Evolutionary conservation across 92 coral and sea anemone genomes (phyloP), one percentile per base, ranked within the genome.

Genomic region (Porites evermanni): DNA sequence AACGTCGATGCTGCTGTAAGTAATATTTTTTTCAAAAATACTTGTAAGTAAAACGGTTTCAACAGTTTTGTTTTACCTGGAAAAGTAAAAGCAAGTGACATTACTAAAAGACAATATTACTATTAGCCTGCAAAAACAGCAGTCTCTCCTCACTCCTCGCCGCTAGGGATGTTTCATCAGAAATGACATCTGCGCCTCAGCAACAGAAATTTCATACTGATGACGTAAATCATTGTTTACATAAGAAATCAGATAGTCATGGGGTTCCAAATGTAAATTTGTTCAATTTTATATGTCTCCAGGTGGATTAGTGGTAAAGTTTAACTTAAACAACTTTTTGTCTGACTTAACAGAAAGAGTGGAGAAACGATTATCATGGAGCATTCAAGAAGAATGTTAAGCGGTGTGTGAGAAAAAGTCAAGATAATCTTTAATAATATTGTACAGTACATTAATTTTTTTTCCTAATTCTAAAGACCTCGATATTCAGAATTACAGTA

Each of bases 1-100:
- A 97, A 97, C 84, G 99, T 97, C 56, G 99, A 97, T 82, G 99
- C 99, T 12, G 99, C 99, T 24, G 99, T 97, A 87, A 97, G 99
- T 97, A 29, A 4, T 18, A 10, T 54, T 0, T 9, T 9, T 9
- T 56, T 56, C 61, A 2, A 11, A 14, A 14, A 11, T 4, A 56
- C 13, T 56, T 56, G 16, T 14, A 3, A 24, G 16, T 14, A 3
- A 24, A 47, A 14, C 18, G 14, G 14, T 29, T 18, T 23, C 17
- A 32, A 24, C 47, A 52, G 53, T 14, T 12, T 11, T 56, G 61
- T 56, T 56, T 56, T 56, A 11, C 13, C 12, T 38, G 47, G 47
- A 38, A 4, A 38, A 7, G 47, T 38, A 38, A 38, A 4, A 38
- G 6, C 5, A 4, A 4, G 47, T 38, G 6, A 38, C 47, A 38